Evolutionary conservation across 1,140 invertebrate genomes (phyloP), one percentile per base, ranked within the genome.

Genomic region (Megalopta genalis): DNA sequence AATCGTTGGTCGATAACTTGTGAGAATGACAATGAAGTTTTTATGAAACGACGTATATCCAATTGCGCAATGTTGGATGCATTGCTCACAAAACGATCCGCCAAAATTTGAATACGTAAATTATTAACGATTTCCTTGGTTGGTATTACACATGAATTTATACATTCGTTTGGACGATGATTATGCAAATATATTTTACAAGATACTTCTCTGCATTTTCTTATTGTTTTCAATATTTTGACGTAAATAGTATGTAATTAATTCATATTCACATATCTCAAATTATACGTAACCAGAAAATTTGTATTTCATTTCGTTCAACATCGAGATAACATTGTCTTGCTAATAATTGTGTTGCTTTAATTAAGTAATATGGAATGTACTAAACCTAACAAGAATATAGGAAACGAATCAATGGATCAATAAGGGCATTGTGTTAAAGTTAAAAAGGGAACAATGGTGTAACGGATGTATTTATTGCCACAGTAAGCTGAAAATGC

Each of bases 401-500:
- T 9, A 77, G 3, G 10, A 10, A 62, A 69, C 21, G n/a, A 23
- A 4, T 37, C 39, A 42, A 2, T 52, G 0, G 9, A 37, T 9
- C 21, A 25, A 66, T n/a, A 23, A 52, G 37, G 73, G 46, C 16
- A 39, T 42, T 21, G 6, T 3, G 27, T 23, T 57, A 8, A 42
- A 60, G 49, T 18, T 77, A 72, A 60, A 39, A 39, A 46, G 14
- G 21, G 18, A 39, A 52, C 3, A 52, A 37, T 37, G 3, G 16
- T 27, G 14, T n/a, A 23, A 27, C 5, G 12, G 14, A 65, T 75
- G 32, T 72, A 64, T 81, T 88, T 91, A 94, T 65, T 93, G 90
- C 93, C 94, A 94, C 59, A 94, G 85, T 59, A 94, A 89, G 71
- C 94, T 93, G 90, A 80, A 92, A 57, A 57, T n/a, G 7, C 18